These are phyloP conservation scores for Paratilapia polleni DNA, from an alignment of 2,113 vertebrate genomes.

Conservation along the genomic window DNA sequence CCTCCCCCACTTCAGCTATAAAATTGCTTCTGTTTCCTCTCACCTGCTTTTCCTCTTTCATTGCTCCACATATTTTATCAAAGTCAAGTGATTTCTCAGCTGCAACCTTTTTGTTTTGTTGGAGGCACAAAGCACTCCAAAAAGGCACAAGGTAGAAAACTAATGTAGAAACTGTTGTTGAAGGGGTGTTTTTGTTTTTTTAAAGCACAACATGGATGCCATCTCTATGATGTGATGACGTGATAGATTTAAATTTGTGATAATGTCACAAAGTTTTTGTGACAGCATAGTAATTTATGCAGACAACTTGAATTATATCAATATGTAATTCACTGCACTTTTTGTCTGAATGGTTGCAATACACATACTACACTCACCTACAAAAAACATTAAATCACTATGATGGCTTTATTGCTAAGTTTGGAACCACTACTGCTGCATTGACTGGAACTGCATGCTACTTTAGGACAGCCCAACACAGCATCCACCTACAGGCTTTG, in stretches of 20 bases:
- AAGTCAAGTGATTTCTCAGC: constrained; percentile 45
- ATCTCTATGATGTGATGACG: too few species aligned
- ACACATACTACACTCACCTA: neutral
- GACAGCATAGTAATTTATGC: too few species aligned
- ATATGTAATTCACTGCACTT: neutral
- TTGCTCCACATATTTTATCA: constrained; percentile 66
- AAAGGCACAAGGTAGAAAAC: neutral
- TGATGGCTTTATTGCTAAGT: neutral
- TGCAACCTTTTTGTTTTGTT: constrained; percentile 17
- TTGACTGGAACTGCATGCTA: neutral
- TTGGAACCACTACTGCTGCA: neutral
- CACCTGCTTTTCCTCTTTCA: constrained; percentile 28
- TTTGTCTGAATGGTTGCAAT: neutral
- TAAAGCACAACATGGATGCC: too few species aligned
- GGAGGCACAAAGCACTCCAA: neutral
- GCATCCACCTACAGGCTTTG: neutral
- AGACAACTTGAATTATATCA: neutral
- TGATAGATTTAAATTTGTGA: too few species aligned
- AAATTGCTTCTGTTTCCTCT: constrained; percentile 58
- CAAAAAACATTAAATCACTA: neutral
- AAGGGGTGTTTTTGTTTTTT: neutral
- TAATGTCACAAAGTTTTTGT: too few species aligned
- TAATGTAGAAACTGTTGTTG: neutral
- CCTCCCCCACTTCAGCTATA: constrained; percentile 39
- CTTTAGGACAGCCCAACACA: neutral